Percentiles rank a stretch among this genome's conserved stretches.
Conservation (phyloP, 2,113 vertebrate genomes). For the Lonchura striata region DNA sequence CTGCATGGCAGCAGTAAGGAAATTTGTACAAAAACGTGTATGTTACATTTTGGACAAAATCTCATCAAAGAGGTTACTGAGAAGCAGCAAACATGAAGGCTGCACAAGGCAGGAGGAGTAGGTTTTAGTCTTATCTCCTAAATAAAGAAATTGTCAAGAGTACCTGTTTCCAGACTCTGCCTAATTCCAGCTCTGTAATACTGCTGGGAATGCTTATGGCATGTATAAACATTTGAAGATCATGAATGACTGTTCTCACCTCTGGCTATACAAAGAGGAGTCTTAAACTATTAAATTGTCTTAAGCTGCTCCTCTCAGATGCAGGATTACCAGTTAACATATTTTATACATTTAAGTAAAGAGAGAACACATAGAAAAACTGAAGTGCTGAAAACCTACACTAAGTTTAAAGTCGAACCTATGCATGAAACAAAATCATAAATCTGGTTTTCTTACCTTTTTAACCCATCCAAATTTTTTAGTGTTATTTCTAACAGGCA, state of each 20-base stretch:
- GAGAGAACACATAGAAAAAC: background rate
- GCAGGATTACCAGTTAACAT: background rate
- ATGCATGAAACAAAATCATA: background rate
- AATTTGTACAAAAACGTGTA: background rate
- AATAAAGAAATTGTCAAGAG: background rate
- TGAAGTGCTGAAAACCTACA: background rate
- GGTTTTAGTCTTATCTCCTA: background rate
- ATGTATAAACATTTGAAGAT: background rate
- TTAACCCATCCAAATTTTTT: conserved; percentile 97
- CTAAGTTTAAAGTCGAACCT: background rate
- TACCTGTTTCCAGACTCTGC: background rate
- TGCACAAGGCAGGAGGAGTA: background rate
- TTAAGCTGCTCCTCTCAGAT: background rate
- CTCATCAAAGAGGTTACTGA: background rate
- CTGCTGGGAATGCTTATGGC: background rate
- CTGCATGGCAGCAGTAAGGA: background rate
- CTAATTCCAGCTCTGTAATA: background rate
- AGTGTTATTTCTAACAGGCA: conserved; percentile 96
- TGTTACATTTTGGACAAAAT: background rate
- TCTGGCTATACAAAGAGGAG: background rate
- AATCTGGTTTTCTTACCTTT: conserved; percentile 79
- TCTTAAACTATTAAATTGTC: background rate
- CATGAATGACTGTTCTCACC: background rate
- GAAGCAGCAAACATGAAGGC: background rate
- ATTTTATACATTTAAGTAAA: background rate